These are phyloP conservation scores for Bombus impatiens DNA, from an alignment of 1,140 invertebrate species.

Conservation along the genomic window DNA sequence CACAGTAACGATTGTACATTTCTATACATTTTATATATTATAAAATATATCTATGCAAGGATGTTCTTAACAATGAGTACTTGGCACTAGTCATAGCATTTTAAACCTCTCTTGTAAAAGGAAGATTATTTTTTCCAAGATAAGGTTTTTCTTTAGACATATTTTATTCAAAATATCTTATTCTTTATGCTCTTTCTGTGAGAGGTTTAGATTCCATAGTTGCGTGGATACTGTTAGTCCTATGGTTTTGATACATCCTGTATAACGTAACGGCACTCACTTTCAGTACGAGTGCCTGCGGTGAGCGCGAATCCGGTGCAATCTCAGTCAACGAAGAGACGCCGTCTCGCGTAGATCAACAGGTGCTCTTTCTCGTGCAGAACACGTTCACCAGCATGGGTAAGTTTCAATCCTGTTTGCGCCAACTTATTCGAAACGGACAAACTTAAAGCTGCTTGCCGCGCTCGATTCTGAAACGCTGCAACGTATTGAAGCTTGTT, in stretches of 20 bases:
- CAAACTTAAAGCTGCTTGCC: not conserved
- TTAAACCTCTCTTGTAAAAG: not conserved
- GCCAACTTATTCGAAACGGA: not conserved
- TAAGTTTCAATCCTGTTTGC: slow-evolving; percentile 52
- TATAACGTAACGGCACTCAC: slow-evolving; percentile 46
- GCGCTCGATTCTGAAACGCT: too few species aligned
- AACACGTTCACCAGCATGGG: slow-evolving; percentile 62
- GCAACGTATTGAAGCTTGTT: not conserved
- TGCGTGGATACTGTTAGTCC: slow-evolving; percentile 7
- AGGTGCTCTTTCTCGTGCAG: slow-evolving; percentile 39
- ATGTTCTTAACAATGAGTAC: not conserved
- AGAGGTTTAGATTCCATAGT: not conserved
- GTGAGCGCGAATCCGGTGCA: slow-evolving; percentile 35
- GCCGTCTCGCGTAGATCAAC: slow-evolving; percentile 65
- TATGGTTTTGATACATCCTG: slow-evolving; percentile 25
- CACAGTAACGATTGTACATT: not conserved
- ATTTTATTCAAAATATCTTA: not conserved
- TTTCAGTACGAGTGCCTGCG: slow-evolving; percentile 18
- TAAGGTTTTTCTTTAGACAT: not conserved
- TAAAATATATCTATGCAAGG: not conserved
- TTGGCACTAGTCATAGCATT: not conserved
- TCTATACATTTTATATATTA: not conserved
- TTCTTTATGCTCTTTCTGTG: not conserved
- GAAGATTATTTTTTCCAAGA: not conserved
- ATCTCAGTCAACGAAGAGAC: slow-evolving; percentile 68